These are phyloP conservation scores for Clostera curtula DNA, from an alignment of 2,888 invertebrate genomes.

Conservation along the genomic window DNA sequence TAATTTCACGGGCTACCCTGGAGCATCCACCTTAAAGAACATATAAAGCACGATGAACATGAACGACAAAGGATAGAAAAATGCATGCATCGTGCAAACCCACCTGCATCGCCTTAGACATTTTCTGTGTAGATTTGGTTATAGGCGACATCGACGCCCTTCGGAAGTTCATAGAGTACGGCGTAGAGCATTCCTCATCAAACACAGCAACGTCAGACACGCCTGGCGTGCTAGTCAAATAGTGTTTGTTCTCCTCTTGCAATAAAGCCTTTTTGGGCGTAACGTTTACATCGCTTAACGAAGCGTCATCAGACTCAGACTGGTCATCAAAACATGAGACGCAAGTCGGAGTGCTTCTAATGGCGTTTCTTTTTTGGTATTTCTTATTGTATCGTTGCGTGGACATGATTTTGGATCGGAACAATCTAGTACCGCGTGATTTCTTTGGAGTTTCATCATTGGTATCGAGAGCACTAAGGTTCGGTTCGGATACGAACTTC, in stretches of 20 bases:
- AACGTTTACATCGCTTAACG: constrained; percentile 21
- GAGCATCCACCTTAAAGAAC: too few species aligned
- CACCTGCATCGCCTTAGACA: constrained; percentile 94
- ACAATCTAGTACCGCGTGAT: constrained; percentile 53
- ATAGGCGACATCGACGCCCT: constrained; percentile 92
- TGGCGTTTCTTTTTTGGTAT: constrained; percentile 49
- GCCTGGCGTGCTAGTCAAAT: constrained; percentile 66
- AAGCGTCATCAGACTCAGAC: constrained; percentile 41
- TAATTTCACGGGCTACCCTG: too few species aligned
- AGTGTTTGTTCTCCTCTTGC: constrained; percentile 35
- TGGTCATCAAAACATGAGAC: constrained; percentile 63
- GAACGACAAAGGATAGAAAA: too few species aligned
- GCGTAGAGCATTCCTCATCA: constrained; percentile 52
- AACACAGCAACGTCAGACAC: constrained; percentile 37
- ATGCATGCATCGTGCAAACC: constrained; percentile 26
- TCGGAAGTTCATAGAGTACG: constrained; percentile 63
- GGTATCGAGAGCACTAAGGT: constrained; percentile 51
- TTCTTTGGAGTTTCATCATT: constrained; percentile 63
- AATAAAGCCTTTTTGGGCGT: constrained; percentile 44
- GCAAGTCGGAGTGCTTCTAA: constrained; percentile 55
- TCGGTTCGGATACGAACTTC: constrained; percentile 68
- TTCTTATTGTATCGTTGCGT: constrained; percentile 53
- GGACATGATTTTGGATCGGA: constrained; percentile 53
- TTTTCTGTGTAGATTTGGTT: constrained; percentile 88
- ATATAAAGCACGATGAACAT: too few species aligned